phyloP scores from a whole-genome alignment of 2,888 invertebrate species.

The Drosophila anomalata region DNA sequence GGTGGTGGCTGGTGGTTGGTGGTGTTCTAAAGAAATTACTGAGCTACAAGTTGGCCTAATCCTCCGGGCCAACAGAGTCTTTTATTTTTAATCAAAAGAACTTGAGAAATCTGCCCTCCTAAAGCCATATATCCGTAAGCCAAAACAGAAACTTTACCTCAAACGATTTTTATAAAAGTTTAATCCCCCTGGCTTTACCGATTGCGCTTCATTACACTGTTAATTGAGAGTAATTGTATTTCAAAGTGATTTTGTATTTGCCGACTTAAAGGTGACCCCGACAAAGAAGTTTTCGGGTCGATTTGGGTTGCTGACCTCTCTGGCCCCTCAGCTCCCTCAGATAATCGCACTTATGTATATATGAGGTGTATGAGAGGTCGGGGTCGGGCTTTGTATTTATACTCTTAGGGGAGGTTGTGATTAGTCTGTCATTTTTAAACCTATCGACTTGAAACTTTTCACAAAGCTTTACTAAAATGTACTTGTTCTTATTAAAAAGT shows the following conservation, averaged over 20 bases:
- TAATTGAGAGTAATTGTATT: conserved; percentile 35
- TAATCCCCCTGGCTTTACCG: conserved; percentile 18
- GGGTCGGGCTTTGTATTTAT: background rate
- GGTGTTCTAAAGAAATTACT: too few species aligned
- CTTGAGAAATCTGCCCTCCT: background rate
- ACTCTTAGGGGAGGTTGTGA: background rate
- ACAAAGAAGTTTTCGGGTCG: conserved; percentile 1
- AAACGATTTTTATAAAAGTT: conserved; percentile 25
- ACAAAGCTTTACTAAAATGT: too few species aligned
- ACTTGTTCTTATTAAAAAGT: too few species aligned
- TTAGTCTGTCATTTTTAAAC: too few species aligned
- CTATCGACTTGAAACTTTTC: too few species aligned
- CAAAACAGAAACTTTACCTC: conserved; percentile 7
- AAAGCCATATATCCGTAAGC: background rate
- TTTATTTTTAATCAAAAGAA: conserved; percentile 2
- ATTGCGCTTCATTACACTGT: conserved; percentile 32
- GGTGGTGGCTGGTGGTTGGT: too few species aligned
- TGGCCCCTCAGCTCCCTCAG: background rate
- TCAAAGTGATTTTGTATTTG: conserved; percentile 18
- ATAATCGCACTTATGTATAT: conserved; percentile 11
- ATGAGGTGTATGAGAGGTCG: background rate
- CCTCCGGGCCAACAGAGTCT: background rate
- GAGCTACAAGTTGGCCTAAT: too few species aligned
- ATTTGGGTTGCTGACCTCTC: conserved; percentile 7
- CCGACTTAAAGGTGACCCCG: conserved; percentile 16